Evolutionary conservation across 2,888 invertebrate genomes (phyloP).

Genomic region (Luperina testacea): DNA sequence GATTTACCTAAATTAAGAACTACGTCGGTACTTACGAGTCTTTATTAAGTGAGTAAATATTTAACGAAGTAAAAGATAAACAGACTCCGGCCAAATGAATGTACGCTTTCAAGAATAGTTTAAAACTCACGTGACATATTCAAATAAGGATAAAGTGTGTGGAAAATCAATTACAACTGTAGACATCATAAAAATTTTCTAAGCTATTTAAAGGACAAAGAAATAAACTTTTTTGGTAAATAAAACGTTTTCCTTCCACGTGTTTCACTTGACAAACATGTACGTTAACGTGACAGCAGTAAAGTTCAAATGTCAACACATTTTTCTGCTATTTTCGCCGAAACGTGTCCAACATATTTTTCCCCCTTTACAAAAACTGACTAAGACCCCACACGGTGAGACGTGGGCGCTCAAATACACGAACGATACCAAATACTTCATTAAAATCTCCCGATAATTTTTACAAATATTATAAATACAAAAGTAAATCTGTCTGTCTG

Average conservation of each 20-base stretch:
- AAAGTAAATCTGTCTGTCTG: background rate
- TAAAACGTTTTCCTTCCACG: slow-evolving; percentile 41
- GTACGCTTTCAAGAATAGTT: slow-evolving; percentile 17
- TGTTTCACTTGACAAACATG: slow-evolving; percentile 30
- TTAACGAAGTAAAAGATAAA: slow-evolving; percentile 15
- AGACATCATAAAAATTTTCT: background rate
- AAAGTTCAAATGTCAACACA: slow-evolving; percentile 49
- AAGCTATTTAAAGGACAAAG: background rate
- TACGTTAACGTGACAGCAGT: slow-evolving; percentile 38
- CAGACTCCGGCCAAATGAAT: slow-evolving; percentile 5
- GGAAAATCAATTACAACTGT: background rate
- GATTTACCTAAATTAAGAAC: slow-evolving; percentile 24
- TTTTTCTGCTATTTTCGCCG: slow-evolving; percentile 23
- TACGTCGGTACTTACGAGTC: background rate
- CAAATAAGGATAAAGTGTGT: background rate
- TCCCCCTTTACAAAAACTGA: slow-evolving; percentile 18
- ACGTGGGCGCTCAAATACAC: slow-evolving; percentile 30
- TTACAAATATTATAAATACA: background rate
- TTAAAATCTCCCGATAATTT: background rate
- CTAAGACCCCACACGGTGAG: background rate
- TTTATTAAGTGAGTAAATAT: slow-evolving; percentile 36
- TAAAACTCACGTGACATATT: slow-evolving; percentile 1
- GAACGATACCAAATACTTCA: slow-evolving; percentile 18
- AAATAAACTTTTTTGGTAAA: slow-evolving; percentile 25
- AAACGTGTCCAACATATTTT: slow-evolving; percentile 23